Evolutionary conservation across 1,140 invertebrate species (phyloP), one percentile per base, ranked within the genome.

Genomic region (Achroia grisella): DNA sequence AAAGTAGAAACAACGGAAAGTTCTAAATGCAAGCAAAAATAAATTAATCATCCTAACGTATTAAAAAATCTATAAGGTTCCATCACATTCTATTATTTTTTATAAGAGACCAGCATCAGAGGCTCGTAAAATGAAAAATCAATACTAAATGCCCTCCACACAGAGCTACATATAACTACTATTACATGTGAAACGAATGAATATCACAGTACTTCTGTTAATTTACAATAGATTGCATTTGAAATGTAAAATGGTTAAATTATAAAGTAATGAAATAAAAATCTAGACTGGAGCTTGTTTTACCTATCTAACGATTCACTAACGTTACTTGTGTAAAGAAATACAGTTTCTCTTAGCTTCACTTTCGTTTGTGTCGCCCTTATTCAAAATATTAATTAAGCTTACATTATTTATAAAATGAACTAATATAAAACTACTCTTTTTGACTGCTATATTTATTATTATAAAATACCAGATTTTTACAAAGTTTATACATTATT

Each of bases 171-270:
- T 51, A 58, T 43, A 33, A 44, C 48, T 62, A 62, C 40, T 53
- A 52, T 52, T 52, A 62, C 35, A 43, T 54, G 63, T 71, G 62
- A 70, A 69, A 67, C 65, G 63, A 80, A 73, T 69, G 50, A 65
- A 64, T 77, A 76, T 77, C 73, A 77, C 76, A 77, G 70, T 74
- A 77, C 61, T 70, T 71, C 58, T 60, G 65, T 74, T 69, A 62
- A 59, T 66, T 52, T 60, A 62, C 44, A 60, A 54, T 14, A 55
- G 49, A 39, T 54, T 54, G 61, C 47, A 61, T 48, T 62, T 43
- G 44, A 57, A 32, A 36, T 37, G n/a, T 36, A 15, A 17, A 15
- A 15, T 30, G 14, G 40, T 39, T 62, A 41, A 50, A 52, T 52
- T 44, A 56, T 52, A 41, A 53, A 36, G 64, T 64, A 69, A 45